Conservation (phyloP, 2,113 vertebrate species). For the Todiramphus saurophagus region DNA sequence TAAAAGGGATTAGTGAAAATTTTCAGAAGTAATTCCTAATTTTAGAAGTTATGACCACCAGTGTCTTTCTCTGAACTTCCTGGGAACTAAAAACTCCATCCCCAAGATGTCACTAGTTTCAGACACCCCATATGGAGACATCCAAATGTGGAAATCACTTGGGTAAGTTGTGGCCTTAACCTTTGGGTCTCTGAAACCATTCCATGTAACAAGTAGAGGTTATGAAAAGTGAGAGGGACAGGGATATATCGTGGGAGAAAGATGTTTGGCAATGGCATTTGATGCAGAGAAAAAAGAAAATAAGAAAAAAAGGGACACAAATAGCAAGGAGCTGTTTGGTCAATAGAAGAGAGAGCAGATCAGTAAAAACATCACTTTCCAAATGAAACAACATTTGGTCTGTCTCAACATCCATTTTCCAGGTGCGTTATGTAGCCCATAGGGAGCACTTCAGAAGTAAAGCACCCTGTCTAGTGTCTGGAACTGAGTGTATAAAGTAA, state of each 20-base stretch:
- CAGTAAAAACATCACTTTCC: neutral
- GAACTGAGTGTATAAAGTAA: neutral
- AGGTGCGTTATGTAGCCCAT: neutral
- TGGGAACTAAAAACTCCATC: neutral
- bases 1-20: neutral
- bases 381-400: neutral
- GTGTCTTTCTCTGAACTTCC: neutral
- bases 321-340: neutral
- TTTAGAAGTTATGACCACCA: neutral
- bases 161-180: neutral
- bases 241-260: conserved; percentile 5
- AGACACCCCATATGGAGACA: neutral
- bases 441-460: neutral
- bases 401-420: neutral
- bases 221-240: conserved; percentile 12
- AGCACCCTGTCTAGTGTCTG: neutral
- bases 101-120: neutral
- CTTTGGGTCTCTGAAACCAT: neutral
- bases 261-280: conserved; percentile 15
- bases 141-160: conserved; percentile 1
- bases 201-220: neutral
- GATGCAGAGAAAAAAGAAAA: neutral
- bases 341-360: neutral
- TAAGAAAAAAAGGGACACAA: neutral
- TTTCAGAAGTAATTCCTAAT: conserved; percentile 10